Evolutionary conservation across 2,888 invertebrate species (phyloP).

Genomic region (Apodemia hepburni): DNA sequence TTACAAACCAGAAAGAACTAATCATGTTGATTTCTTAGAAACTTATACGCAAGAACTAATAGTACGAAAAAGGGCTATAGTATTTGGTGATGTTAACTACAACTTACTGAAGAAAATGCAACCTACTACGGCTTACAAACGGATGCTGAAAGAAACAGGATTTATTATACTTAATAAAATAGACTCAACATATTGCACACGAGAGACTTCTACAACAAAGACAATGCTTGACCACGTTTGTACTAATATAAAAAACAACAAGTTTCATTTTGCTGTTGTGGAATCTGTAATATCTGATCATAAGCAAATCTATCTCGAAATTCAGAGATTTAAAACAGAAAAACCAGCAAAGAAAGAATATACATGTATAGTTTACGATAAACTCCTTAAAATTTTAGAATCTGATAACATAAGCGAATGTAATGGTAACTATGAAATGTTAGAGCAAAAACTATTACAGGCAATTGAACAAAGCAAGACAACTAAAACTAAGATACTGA

Average conservation of each 20-base stretch:
- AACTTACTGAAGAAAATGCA: no score
- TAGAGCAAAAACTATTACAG: neutral
- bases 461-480: neutral
- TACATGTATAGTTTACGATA: neutral
- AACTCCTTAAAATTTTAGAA: neutral
- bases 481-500: neutral
- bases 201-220: no score
- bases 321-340: neutral
- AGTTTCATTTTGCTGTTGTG: neutral
- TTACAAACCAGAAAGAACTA: no score
- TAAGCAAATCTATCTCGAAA: neutral
- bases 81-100: no score
- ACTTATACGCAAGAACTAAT: no score
- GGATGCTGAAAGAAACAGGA: no score
- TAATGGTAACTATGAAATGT: neutral
- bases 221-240: neutral
- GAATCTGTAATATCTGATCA: neutral
- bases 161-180: no score
- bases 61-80: no score
- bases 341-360: neutral
- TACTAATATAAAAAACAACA: neutral
- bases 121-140: no score
- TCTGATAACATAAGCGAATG: neutral
- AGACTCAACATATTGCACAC: no score
- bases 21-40: no score